Base-by-base conservation (phyloP, 2,888 invertebrate genomes). In the Drosophila yooni region DNA sequence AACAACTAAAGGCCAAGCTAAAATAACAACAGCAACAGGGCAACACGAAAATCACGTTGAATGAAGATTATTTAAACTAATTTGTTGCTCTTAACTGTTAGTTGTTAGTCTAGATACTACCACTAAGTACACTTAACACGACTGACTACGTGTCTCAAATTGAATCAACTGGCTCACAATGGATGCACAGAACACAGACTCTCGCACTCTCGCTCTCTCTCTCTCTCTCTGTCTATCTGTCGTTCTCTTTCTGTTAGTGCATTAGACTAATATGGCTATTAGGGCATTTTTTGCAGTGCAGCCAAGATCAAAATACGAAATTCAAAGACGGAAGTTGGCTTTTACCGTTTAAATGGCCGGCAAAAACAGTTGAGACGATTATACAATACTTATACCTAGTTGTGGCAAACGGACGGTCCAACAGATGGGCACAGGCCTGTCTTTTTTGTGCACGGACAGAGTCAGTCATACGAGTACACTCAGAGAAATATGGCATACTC, bases 271-370 rank as follows among this genome's bases (percentile, higher is more conserved):
- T 87, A 73, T 74, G 88, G 68, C 78, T 60, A 89, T 89, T 87
- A 84, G 68, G 72, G 70, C 66, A 51, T 66, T 73, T 72, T 64
- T 48, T 72, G 68, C 63, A 60, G 46, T 46, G 46, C 46, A 15
- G 46, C 8, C 4, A 25, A 82, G 85, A 73, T 76, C 83, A 68
- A 67, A 71, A 75, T 65, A 65, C 70, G 73, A 74, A 81, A 68
- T 74, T 71, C 70, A 74, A 78, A 86, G 86, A 86, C 89, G 86
- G 89, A 86, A 86, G 89, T 87, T 77, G 71, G 60, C 74, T 76
- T 85, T 88, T 79, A 79, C 74, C 73, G 81, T 81, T 80, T 66
- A 70, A 80, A 72, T 73, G 38, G 40, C 11, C 21, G 50, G 33
- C 13, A 50, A 67, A 54, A 70, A 70, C 61, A 59, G 70, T 70